Base-by-base conservation (phyloP, 2,888 invertebrate species). In the Aleiodes alternator region DNA sequence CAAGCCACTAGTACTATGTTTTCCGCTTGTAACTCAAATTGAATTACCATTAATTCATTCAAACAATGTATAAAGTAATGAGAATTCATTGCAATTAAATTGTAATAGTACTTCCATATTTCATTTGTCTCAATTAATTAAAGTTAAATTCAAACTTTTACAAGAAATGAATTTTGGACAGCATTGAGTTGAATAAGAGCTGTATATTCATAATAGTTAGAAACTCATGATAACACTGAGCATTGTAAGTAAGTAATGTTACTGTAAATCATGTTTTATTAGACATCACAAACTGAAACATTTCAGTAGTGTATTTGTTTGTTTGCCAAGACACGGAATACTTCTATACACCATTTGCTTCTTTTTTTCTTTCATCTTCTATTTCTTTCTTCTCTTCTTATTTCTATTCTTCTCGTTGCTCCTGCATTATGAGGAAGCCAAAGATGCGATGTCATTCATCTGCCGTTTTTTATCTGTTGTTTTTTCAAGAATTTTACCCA, bases 391-490 rank as follows among this genome's bases (percentile, higher is more conserved):
- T 9, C 9, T 11, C 9, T 43, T 43, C 9, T 43, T 6, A 0
- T 43, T 43, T 43, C 23, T n/a, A 14, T 29, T 43, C 16, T 5
- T n/a, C 14, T 7, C 8, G n/a, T 43, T 14, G 34, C 34, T 16
- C 64, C 9, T 61, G 61, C 38, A 55, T 64, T 56, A 64, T 56
- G 69, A 73, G 68, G 38, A 31, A 69, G 43, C 56, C 57, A 68
- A 53, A 50, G 34, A 50, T 68, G 71, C 7, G 23, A 68, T 55
- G 64, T 72, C 77, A 69, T 66, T 73, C 34, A 68, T 53, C 64
- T 68, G 5, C 51, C 31, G n/a, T 38, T 31, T 34, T 34, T 51
- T 72, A 8, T 38, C 11, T 59, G 12, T 29, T 73, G 48, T 68
- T 68, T 66, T 66, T 50, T 23, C 23, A 34, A 11, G 8, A 34